A percentile compares a stretch with the other conserved stretches of the same genome.
phyloP scores from a whole-genome alignment of 2,113 vertebrate genomes.

The Arenaria interpres region DNA sequence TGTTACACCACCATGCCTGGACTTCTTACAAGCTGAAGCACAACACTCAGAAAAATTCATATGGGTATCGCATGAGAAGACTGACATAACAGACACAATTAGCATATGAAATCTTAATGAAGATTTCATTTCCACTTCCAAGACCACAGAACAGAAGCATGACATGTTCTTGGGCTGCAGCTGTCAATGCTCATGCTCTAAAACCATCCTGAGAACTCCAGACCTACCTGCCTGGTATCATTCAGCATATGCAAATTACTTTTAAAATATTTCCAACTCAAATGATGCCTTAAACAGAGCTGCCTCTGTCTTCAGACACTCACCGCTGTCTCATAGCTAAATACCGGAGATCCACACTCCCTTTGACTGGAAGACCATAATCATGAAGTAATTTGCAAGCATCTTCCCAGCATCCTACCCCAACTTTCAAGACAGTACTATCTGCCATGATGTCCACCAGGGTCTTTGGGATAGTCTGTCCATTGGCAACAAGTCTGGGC shows the following conservation, averaged over 20 bases:
- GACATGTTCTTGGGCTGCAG: not conserved
- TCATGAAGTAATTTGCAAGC: slow-evolving; percentile 86
- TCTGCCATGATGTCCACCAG: slow-evolving; percentile 84
- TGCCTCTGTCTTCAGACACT: not conserved
- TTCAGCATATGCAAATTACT: not conserved
- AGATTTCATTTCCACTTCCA: not conserved
- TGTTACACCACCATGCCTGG: not conserved
- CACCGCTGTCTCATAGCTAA: slow-evolving; percentile 87
- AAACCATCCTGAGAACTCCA: not conserved
- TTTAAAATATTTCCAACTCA: not conserved
- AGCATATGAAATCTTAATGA: not conserved
- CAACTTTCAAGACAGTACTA: slow-evolving; percentile 86
- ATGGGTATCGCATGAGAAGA: not conserved
- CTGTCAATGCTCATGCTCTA: not conserved
- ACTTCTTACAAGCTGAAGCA: not conserved
- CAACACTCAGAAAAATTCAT: not conserved
- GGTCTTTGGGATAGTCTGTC: slow-evolving; percentile 78
- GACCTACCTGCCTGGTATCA: not conserved
- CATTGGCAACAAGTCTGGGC: slow-evolving; percentile 73
- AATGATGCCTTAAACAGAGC: not conserved
- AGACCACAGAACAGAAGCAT: not conserved
- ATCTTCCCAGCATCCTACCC: slow-evolving; percentile 93
- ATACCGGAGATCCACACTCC: slow-evolving; percentile 88
- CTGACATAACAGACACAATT: not conserved
- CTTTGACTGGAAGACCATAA: slow-evolving; percentile 83